phyloP scores from a whole-genome alignment of 2,797 vertebrate genomes.

The Allobates femoralis region DNA sequence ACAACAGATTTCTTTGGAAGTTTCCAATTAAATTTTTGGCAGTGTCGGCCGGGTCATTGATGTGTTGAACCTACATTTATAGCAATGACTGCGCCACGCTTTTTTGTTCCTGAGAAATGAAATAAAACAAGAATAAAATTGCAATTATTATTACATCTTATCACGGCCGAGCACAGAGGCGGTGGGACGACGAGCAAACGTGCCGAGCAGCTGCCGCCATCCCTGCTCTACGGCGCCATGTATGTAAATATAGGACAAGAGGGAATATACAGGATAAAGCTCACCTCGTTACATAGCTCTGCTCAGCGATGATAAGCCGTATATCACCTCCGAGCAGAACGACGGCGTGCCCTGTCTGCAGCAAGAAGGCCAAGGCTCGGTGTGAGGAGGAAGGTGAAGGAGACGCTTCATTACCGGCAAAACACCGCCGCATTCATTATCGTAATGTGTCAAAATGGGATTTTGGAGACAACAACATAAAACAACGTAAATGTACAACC shows the following conservation, averaged over 20 bases:
- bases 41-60: not conserved
- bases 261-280: constrained; percentile 26
- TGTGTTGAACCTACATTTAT: not conserved
- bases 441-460: not conserved
- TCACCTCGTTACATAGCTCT: constrained; percentile 1
- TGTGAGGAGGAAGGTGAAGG: not conserved
- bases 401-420: not conserved
- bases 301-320: constrained; percentile 31
- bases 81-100: not conserved
- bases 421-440: not conserved
- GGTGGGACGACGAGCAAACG: not conserved
- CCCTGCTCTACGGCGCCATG: not conserved
- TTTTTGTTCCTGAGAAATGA: constrained; percentile 32
- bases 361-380: not conserved
- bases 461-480: not conserved
- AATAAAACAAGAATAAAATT: constrained; percentile 40
- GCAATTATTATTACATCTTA: constrained; percentile 50
- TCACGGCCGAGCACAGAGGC: constrained; percentile 24
- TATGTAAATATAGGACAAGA: constrained; percentile 46
- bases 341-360: not conserved
- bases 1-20: constrained; percentile 25
- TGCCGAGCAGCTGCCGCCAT: not conserved
- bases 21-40: constrained; percentile 47
- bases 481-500: not conserved
- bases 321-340: constrained; percentile 23